Evolutionary conservation across 2,113 vertebrate genomes (phyloP).

Genomic region (Onychorhynchus coronatus): DNA sequence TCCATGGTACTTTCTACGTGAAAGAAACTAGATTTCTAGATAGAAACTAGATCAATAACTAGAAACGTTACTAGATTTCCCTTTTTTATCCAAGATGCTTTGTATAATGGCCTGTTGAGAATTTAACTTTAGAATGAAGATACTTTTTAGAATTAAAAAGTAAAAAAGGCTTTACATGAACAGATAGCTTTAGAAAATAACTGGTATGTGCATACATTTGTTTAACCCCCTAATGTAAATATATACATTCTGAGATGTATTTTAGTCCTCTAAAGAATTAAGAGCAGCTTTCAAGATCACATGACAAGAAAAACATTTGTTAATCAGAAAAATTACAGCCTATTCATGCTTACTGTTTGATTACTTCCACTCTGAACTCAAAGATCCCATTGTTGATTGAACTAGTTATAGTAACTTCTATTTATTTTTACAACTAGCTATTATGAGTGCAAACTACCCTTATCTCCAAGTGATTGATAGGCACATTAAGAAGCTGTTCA

Average conservation of each 20-base stretch:
- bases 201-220: conserved; percentile 50
- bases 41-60: too few relatives aligned
- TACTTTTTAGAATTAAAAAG: not conserved
- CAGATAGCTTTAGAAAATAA: conserved; percentile 43
- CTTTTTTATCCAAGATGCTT: not conserved
- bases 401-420: conserved; percentile 81
- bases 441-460: conserved; percentile 78
- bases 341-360: conserved; percentile 81
- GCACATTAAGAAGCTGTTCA: conserved; percentile 82
- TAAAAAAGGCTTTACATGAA: not conserved
- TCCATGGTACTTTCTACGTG: not conserved
- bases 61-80: not conserved
- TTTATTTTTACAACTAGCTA: conserved; percentile 84
- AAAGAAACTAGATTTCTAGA: too few relatives aligned
- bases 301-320: conserved; percentile 80
- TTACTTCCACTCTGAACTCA: conserved; percentile 79
- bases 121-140: conserved; percentile 7
- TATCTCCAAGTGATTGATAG: conserved; percentile 84
- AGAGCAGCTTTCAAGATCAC: conserved; percentile 74
- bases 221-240: conserved; percentile 70
- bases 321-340: conserved; percentile 83
- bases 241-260: conserved; percentile 70
- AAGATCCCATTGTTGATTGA: conserved; percentile 79
- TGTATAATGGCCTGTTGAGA: not conserved
- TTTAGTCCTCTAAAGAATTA: conserved; percentile 61